Conservation (phyloP, 2,888 invertebrate genomes). For the Troglohyphantes excavatus region DNA sequence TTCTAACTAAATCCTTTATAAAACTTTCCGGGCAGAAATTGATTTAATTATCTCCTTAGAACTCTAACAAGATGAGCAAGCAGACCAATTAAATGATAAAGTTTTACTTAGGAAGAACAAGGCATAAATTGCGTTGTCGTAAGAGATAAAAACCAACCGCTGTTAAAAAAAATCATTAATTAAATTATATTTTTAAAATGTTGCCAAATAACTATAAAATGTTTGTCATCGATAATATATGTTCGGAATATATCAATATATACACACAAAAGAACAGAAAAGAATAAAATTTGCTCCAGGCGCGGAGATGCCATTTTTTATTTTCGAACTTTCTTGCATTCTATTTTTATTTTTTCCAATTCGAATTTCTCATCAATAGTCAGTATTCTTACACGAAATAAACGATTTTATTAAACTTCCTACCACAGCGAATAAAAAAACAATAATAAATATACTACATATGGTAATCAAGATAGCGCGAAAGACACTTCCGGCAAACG, state of each 20-base stretch:
- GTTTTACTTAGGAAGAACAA: neutral
- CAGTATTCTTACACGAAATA: neutral
- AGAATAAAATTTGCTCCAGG: neutral
- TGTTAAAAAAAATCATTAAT: too few species aligned
- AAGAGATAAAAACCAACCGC: too few species aligned
- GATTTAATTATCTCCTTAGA: neutral
- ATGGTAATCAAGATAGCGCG: slow-evolving; percentile 29
- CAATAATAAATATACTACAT: neutral
- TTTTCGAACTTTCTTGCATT: neutral
- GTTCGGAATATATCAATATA: too few species aligned
- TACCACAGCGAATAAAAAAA: neutral
- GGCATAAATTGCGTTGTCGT: neutral
- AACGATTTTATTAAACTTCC: slow-evolving; percentile 17
- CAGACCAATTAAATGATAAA: neutral
- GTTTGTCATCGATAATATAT: neutral
- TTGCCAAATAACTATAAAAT: too few species aligned
- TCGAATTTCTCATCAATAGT: slow-evolving; percentile 1
- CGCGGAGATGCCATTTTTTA: neutral
- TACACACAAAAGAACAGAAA: neutral
- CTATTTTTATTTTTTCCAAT: too few species aligned
- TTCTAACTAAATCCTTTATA: neutral
- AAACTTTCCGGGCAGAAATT: neutral
- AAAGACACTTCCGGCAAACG: slow-evolving; percentile 16
- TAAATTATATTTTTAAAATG: too few species aligned
- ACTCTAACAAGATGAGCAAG: neutral